Evolutionary conservation across 2,797 vertebrate genomes (phyloP).

Genomic region (Rhinatrema bivittatum): DNA sequence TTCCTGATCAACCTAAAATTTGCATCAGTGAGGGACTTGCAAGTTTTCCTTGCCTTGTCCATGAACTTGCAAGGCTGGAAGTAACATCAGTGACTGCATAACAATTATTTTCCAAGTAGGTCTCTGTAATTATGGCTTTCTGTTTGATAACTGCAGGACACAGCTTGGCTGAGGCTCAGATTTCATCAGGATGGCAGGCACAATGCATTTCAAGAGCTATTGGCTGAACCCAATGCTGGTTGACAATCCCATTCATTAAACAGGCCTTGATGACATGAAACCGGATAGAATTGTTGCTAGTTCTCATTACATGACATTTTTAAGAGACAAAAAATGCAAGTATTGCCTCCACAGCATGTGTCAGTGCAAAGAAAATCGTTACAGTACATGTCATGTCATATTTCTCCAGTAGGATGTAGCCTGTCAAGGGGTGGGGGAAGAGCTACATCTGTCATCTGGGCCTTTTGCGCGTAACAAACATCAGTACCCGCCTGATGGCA

Average conservation of each 20-base stretch:
- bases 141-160: conserved; percentile 25
- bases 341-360: conserved; percentile 7
- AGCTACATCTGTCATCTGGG: conserved; percentile 63
- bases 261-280: background rate
- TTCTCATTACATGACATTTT: conserved; percentile 11
- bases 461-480: conserved; percentile 81
- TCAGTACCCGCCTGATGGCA: conserved; percentile 74
- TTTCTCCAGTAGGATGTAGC: no score
- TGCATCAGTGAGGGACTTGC: no score
- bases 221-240: conserved; percentile 21
- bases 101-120: conserved; percentile 26
- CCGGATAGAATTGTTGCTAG: conserved; percentile 19
- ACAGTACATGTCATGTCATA: no score
- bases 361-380: conserved; percentile 12
- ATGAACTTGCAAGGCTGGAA: no score
- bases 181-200: conserved; percentile 32
- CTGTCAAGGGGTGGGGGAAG: no score
- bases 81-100: no score
- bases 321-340: background rate
- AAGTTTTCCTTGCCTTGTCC: no score
- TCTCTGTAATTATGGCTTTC: conserved; percentile 24
- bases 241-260: conserved; percentile 24
- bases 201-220: conserved; percentile 18
- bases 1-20: no score
- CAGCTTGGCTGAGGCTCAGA: conserved; percentile 38